Percentiles rank a stretch among this genome's conserved stretches.
Evolutionary conservation across 2,113 vertebrate species (phyloP).

Genomic region (Uria lomvia): DNA sequence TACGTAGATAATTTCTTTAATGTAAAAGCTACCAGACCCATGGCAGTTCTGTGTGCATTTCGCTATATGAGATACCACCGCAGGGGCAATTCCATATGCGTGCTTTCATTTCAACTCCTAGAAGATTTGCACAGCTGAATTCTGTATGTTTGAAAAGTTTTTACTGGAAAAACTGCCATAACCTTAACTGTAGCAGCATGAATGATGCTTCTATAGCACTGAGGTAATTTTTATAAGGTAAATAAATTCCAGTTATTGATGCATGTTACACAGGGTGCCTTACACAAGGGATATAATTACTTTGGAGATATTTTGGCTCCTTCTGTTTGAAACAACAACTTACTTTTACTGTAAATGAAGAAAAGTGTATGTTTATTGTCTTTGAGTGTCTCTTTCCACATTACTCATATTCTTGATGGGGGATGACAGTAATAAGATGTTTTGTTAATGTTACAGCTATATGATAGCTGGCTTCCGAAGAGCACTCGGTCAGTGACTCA

Average conservation of each 20-base stretch:
- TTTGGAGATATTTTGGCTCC: neutral
- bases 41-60: neutral
- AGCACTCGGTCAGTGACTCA: neutral
- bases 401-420: conserved; percentile 18
- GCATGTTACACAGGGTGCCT: neutral
- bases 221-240: conserved; percentile 47
- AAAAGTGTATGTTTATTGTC: neutral
- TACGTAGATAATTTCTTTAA: neutral
- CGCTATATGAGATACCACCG: neutral
- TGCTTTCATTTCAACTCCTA: neutral
- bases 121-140: conserved; percentile 30
- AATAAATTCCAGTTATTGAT: conserved; percentile 32
- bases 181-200: neutral
- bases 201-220: conserved; percentile 19
- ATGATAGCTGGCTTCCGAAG: neutral
- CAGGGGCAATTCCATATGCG: rapidly evolving
- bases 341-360: conserved; percentile 4
- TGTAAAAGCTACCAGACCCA: neutral
- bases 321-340: neutral
- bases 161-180: conserved; percentile 33
- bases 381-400: neutral
- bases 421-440: conserved; percentile 17
- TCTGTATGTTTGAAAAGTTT: conserved; percentile 32
- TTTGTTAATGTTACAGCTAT: neutral
- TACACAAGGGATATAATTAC: neutral